These are phyloP conservation scores for Zaprionus obscuricornis DNA, from an alignment of 2,888 invertebrate genomes.

Conservation along the genomic window DNA sequence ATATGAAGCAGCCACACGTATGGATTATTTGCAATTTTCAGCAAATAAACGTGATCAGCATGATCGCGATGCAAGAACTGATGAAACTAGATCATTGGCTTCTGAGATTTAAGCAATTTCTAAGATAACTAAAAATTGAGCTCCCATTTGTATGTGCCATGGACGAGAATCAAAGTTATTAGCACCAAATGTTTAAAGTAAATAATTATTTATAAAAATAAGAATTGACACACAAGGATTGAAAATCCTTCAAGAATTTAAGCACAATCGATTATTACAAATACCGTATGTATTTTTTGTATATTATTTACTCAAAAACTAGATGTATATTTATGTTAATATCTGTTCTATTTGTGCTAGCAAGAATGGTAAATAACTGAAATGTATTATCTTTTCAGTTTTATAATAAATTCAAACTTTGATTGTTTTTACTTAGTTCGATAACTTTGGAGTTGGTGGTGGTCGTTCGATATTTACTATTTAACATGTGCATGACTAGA, in stretches of 20 bases:
- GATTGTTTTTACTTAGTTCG: too few species aligned
- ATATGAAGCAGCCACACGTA: constrained; percentile 96
- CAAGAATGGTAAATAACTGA: constrained; percentile 21
- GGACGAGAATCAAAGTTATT: constrained; percentile 8
- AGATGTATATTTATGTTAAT: constrained; percentile 7
- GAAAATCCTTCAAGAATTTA: constrained; percentile 47
- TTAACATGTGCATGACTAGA: too few species aligned
- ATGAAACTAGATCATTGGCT: constrained; percentile 34
- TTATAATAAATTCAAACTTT: too few species aligned
- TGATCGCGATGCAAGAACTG: constrained; percentile 24
- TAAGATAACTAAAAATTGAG: too few species aligned
- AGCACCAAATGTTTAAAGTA: constrained; percentile 8
- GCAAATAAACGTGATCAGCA: constrained; percentile 32
- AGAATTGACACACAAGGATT: constrained; percentile 36
- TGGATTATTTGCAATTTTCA: constrained; percentile 89
- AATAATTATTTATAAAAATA: constrained; percentile 24
- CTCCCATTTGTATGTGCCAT: constrained; percentile 41
- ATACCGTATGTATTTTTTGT: background rate
- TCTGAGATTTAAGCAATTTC: background rate
- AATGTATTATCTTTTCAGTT: too few species aligned
- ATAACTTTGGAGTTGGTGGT: too few species aligned
- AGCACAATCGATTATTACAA: constrained; percentile 18
- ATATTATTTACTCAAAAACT: background rate
- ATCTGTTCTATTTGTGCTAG: constrained; percentile 15
- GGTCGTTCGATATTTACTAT: background rate